Percentiles rank a stretch among this genome's conserved stretches.
These are phyloP conservation scores for Penaeus monodon DNA, from an alignment of 2,888 invertebrate genomes.

Conservation along the genomic window DNA sequence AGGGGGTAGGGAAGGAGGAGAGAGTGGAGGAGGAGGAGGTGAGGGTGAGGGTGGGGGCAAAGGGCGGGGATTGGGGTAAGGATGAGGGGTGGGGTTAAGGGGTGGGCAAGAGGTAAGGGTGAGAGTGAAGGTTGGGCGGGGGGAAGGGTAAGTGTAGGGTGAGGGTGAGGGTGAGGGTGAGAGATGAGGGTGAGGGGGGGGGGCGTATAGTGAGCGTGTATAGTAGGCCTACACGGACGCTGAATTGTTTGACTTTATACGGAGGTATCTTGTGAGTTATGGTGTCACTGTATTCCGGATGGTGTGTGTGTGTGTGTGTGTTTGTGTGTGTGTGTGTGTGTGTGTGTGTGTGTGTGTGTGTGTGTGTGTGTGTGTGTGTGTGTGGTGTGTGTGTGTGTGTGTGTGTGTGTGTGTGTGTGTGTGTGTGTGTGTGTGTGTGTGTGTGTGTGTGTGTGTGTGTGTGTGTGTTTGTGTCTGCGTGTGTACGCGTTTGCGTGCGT, in stretches of 20 bases:
- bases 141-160: neutral
- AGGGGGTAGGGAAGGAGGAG: no score
- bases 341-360: slow-evolving; percentile 25
- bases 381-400: slow-evolving; percentile 5
- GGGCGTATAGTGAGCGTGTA: no score
- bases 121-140: neutral
- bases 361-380: neutral
- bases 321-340: slow-evolving; percentile 22
- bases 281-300: neutral
- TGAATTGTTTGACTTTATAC: no score
- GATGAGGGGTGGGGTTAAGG: no score
- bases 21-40: neutral
- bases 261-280: no score
- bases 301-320: slow-evolving; percentile 6
- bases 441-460: slow-evolving; percentile 6
- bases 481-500: neutral
- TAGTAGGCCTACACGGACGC: no score
- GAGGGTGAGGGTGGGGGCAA: no score
- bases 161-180: neutral
- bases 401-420: slow-evolving; percentile 5
- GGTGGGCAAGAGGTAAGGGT: no score
- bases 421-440: slow-evolving; percentile 20
- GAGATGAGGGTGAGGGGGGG: no score
- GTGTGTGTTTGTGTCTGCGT: neutral
- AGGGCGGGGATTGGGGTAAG: neutral